Conservation (phyloP, 2,797 vertebrate genomes). For the Podarcis lilfordi region DNA sequence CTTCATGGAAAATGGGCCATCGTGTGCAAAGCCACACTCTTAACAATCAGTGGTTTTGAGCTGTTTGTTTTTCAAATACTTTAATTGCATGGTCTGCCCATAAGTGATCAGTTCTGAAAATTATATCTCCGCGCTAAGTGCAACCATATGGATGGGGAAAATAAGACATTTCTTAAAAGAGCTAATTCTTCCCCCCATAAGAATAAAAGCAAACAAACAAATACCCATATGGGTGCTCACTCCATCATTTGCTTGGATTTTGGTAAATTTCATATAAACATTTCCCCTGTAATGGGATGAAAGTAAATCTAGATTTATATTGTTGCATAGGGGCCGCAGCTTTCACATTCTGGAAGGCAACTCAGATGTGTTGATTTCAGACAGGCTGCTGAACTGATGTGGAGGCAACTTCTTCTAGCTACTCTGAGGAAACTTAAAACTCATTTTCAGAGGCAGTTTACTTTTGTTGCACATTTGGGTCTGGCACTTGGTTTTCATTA, state of each 20-base stretch:
- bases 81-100: conserved; percentile 83
- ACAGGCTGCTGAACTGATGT: conserved; percentile 49
- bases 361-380: conserved; percentile 50
- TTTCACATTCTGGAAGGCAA: conserved; percentile 51
- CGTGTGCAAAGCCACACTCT: conserved; percentile 72
- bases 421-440: conserved; percentile 60
- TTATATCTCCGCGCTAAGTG: conserved; percentile 80
- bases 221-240: conserved; percentile 33
- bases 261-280: conserved; percentile 78
- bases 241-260: conserved; percentile 73
- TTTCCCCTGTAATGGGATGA: conserved; percentile 69
- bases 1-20: conserved; percentile 77
- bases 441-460: conserved; percentile 51
- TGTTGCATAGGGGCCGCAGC: conserved; percentile 65
- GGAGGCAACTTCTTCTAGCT: conserved; percentile 55
- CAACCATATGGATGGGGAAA: conserved; percentile 79
- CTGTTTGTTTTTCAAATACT: conserved; percentile 85
- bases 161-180: conserved; percentile 67
- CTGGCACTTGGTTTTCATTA: conserved; percentile 58
- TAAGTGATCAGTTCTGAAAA: conserved; percentile 79
- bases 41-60: conserved; percentile 74
- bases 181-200: conserved; percentile 42
- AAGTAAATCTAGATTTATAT: conserved; percentile 65
- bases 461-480: conserved; percentile 51
- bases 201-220: conserved; percentile 30